Evolutionary conservation across 2,113 vertebrate species (phyloP), one percentile per base, ranked within the genome.

Genomic region (Tragelaphus buxtoni): DNA sequence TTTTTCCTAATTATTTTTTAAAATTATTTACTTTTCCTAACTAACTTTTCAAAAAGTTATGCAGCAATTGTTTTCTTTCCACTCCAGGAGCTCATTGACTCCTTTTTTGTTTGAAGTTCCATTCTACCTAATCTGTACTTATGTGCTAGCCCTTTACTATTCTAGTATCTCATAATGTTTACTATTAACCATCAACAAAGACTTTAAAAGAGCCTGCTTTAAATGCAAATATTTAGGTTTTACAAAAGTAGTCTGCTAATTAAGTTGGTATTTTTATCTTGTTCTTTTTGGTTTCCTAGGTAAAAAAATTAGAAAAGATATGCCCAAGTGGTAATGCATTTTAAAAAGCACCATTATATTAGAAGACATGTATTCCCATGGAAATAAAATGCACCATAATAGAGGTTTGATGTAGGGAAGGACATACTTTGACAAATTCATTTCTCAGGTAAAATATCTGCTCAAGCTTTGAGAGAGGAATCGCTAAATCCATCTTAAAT

Each of bases 251-350:
- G 9, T 93, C 7, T 91, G 32, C 39, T 72, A 3, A 96, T 81
- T 83, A 80, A 90, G 35, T 53, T 94, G 10, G 12, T 60, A 55
- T 49, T 84, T 74, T 93, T 65, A 39, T 77, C 58, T 61, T 94
- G 3, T 56, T 81, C 51, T 93, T 35, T 91, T 95, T 14, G 26
- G 17, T 92, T 69, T 65, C 60, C n/a, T 45, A 65, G 9, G 45
- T 89, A 93, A 91, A 76, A 97, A 97, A 87, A 55, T 96, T 72
- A 97, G 45, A 83, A 93, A 94, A 83, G 9, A 87, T 90, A 39
- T 92, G 20, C 47, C 76, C 32, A 88, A 88, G 61, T 87, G 35
- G 74, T 63, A 86, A 88, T 45, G 9, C 13, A n/a, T 7, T 93
- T 96, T 58, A 77, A 58, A 92, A 93, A 74, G 28, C 69, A 83